Base-by-base conservation (phyloP, 1,140 invertebrate species). In the Ips nitidus region DNA sequence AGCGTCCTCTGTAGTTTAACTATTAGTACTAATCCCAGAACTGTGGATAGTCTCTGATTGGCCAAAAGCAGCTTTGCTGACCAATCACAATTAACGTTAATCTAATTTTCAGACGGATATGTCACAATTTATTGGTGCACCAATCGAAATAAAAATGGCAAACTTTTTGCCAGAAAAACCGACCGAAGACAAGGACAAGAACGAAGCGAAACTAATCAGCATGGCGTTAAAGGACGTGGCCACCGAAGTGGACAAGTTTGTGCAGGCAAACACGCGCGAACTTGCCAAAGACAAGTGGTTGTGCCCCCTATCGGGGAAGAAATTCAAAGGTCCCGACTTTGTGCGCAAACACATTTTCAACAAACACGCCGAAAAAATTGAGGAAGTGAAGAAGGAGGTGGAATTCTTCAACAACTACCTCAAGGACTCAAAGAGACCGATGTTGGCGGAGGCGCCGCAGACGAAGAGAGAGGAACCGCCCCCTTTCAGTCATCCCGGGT, bases 391-490 rank as follows among this genome's bases (percentile, higher is more conserved):
- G 72, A 94, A 95, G 76, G 97, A 99, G 83, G 95, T 95, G 53
- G 87, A 95, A 70, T 99, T 96, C 82, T 99, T 98, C 83, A 99
- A 99, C 81, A 98, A 98, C 81, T 99, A 98, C 83, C 83, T 99
- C 67, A 85, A 89, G 52, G 98, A 99, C 84, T 91, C 95, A 1
- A 97, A 98, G 79, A 86, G 98, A 66, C 97, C 98, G 1, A 92
- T 95, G 77, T 83, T 98, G 69, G 92, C 95, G 2, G 97, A 98
- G 81, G 89, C 92, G 80, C 90, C 94, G 47, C 78, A 76, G 59
- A 79, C 79, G 5, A 82, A 83, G 71, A 79, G 83, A 41, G 77
- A 82, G 36, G 83, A 84, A 53, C 74, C 84, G 53, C 80, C 84
- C 1, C 77, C 82, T 7, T 85, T 83, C 67, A 82, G 81, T 22